Evolutionary conservation across 2,888 invertebrate genomes (phyloP).

Genomic region (Folsomia candida): DNA sequence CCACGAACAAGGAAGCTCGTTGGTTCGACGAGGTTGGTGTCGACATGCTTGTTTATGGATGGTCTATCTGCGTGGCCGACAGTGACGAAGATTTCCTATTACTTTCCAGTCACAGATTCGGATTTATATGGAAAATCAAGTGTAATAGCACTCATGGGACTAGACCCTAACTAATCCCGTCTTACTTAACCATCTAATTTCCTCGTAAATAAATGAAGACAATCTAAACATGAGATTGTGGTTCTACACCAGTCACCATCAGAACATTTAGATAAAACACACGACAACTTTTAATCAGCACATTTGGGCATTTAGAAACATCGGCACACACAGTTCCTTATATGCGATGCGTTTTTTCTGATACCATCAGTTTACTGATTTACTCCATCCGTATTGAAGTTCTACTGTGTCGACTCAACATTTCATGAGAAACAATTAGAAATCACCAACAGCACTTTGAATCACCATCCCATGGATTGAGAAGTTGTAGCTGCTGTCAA

Average conservation of each 20-base stretch:
- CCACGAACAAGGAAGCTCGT: too few relatives aligned
- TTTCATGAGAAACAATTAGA: not conserved
- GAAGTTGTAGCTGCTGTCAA: not conserved
- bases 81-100: slow-evolving; percentile 7
- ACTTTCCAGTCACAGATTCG: not conserved
- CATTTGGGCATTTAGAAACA: too few relatives aligned
- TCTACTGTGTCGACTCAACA: too few relatives aligned
- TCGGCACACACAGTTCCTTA: too few relatives aligned
- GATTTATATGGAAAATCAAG: slow-evolving; percentile 10
- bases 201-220: not conserved
- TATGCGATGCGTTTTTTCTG: too few relatives aligned
- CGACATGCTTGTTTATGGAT: not conserved
- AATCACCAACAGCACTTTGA: not conserved
- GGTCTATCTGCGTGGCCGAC: not conserved
- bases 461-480: not conserved
- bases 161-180: slow-evolving; percentile 10
- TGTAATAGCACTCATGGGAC: slow-evolving; percentile 7
- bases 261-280: too few relatives aligned
- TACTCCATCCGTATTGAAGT: too few relatives aligned
- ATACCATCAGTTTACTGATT: too few relatives aligned
- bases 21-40: not conserved
- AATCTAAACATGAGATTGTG: too few relatives aligned
- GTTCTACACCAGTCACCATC: too few relatives aligned
- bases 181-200: slow-evolving; percentile 8
- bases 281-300: too few relatives aligned